Evolutionary conservation across 2,797 vertebrate species (phyloP).

Genomic region (Neoniphon sammara): DNA sequence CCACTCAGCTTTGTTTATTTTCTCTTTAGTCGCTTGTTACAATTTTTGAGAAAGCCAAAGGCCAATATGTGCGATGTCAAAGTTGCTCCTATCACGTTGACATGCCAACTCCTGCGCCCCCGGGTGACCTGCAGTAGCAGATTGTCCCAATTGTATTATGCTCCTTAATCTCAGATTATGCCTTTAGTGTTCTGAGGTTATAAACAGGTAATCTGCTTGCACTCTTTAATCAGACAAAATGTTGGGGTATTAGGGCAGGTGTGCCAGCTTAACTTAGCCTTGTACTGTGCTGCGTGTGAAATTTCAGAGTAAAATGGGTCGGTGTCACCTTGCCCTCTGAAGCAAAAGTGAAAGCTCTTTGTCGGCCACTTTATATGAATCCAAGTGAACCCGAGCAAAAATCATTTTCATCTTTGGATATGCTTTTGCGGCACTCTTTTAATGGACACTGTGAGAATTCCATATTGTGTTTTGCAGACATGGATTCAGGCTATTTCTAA

Average conservation of each 20-base stretch:
- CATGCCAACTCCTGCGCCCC: neutral
- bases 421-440: neutral
- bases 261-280: constrained; percentile 43
- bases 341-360: constrained; percentile 25
- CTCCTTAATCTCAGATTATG: constrained; percentile 69
- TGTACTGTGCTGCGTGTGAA: constrained; percentile 27
- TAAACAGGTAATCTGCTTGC: constrained; percentile 72
- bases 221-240: constrained; percentile 78
- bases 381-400: neutral
- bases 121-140: constrained; percentile 30
- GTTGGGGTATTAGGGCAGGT: constrained; percentile 59
- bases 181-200: constrained; percentile 51
- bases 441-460: neutral
- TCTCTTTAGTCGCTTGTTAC: neutral
- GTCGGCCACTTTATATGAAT: constrained; percentile 17
- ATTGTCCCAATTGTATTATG: constrained; percentile 51
- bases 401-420: neutral
- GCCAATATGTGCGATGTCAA: constrained; percentile 2
- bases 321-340: constrained; percentile 62
- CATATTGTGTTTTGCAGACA: neutral
- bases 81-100: constrained; percentile 15
- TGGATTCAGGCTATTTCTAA: neutral
- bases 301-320: constrained; percentile 56
- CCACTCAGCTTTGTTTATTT: neutral
- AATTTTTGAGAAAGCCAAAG: neutral